Conservation (phyloP, 2,797 vertebrate species). For the Otolemur crassicaudatus region DNA sequence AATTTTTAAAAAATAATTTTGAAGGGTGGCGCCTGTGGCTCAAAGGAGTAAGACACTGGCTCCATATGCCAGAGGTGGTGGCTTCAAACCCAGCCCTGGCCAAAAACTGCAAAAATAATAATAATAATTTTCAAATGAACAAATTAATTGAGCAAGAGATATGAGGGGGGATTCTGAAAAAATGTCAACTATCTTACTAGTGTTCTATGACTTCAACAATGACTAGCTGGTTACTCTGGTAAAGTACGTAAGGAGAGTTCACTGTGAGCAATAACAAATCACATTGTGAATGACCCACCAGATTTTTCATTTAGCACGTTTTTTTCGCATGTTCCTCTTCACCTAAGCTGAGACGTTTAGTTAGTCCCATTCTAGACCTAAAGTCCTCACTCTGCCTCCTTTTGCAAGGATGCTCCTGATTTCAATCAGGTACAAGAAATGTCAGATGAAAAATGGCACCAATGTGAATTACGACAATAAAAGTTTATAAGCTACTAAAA, state of each 20-base stretch:
- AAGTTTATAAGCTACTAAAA: slow-evolving; percentile 90
- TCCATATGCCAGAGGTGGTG: no score
- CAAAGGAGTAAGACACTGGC: no score
- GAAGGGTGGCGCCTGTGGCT: not conserved
- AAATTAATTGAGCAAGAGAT: not conserved
- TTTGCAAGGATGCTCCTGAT: slow-evolving; percentile 65
- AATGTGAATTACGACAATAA: slow-evolving; percentile 87
- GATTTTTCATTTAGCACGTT: no score
- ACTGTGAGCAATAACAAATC: not conserved
- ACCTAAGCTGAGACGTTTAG: not conserved
- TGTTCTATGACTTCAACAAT: not conserved
- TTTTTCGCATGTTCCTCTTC: not conserved
- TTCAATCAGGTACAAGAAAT: slow-evolving; percentile 79
- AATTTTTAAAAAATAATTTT: not conserved
- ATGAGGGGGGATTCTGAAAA: not conserved
- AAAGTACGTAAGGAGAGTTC: not conserved
- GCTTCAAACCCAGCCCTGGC: no score
- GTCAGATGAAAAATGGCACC: slow-evolving; percentile 83
- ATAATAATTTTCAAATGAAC: slow-evolving; percentile 31
- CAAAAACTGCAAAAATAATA: no score
- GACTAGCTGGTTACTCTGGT: not conserved
- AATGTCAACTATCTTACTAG: not conserved
- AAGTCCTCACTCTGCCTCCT: slow-evolving; percentile 51
- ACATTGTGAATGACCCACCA: not conserved
- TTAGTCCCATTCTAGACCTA: not conserved